Base-by-base conservation (phyloP, 2,113 vertebrate species). In the Helogale parvula region DNA sequence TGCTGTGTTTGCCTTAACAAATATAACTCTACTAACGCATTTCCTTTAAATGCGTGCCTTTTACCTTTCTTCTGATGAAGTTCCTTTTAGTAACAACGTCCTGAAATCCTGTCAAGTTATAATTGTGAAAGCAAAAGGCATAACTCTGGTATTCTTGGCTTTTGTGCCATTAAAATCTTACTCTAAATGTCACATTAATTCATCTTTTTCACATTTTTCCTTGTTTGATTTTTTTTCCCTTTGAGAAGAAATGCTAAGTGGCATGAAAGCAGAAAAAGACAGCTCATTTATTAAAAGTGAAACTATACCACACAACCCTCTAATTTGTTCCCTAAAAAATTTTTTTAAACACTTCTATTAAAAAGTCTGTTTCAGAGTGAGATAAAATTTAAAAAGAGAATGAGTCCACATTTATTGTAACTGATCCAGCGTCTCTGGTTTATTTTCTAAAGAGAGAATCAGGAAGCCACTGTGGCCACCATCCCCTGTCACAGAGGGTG, bases 111-210 rank as follows among this genome's bases (percentile, higher is more conserved):
- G 74, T 96, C 92, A 89, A 45, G 68, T 90, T 97, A 54, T 94
- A 90, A 94, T 35, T 66, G 31, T 81, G 93, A 96, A 95, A 95
- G 89, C 90, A 81, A 92, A 96, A 96, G 86, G 57, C 54, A 66
- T 82, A 96, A 71, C 66, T 96, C 90, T 76, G 81, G 88, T 80
- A 88, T 81, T 96, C 65, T 83, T 97, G 94, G 93, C 88, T 93
- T 97, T 97, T 86, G 63, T 93, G 82, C 71, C 96, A 92, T 97
- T 97, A 97, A 96, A 97, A 81, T 80, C 93, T 92, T 84, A 69
- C n/a, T 91, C 83, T 65, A 96, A 96, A 94, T 97, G 93, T 94
- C 93, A 92, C 86, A 84, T 93, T 94, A 94, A 97, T 97, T 97
- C 96, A 96, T 91, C 72, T 77, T 96, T 88, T 87, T 66, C 29